Percentiles rank a stretch among this genome's conserved stretches.
phyloP scores from a whole-genome alignment of 2,797 vertebrate species.

The Carduelis carduelis region DNA sequence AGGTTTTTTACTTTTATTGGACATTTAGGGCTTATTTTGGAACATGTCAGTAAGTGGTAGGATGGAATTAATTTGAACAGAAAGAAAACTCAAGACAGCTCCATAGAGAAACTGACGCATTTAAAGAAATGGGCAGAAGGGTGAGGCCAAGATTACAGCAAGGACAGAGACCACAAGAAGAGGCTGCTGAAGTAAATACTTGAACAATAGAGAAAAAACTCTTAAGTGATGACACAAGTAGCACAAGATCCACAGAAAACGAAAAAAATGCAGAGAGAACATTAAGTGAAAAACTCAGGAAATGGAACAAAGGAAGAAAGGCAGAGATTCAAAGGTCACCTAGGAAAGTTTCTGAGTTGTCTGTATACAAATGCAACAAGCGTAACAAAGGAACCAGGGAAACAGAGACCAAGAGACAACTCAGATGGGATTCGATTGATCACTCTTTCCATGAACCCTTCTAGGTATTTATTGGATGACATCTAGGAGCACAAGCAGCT shows the following conservation, averaged over 20 bases:
- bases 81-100: background rate
- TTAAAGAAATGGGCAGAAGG: slow-evolving; percentile 29
- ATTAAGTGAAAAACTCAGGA: slow-evolving; percentile 58
- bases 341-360: slow-evolving; percentile 56
- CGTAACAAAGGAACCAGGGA: background rate
- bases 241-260: background rate
- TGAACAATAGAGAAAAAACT: slow-evolving; percentile 27
- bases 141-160: background rate
- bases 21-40: slow-evolving; percentile 52
- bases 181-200: slow-evolving; percentile 37
- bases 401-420: slow-evolving; percentile 16
- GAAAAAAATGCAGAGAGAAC: slow-evolving; percentile 31
- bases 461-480: background rate
- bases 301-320: slow-evolving; percentile 61
- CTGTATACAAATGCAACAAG: slow-evolving; percentile 61
- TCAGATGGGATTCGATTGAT: slow-evolving; percentile 10
- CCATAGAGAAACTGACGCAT: background rate
- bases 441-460: background rate
- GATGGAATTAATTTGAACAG: slow-evolving; percentile 55
- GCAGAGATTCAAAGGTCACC: slow-evolving; percentile 57
- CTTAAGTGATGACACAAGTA: slow-evolving; percentile 27
- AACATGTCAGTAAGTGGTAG: slow-evolving; percentile 27
- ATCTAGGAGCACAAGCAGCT: background rate
- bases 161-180: background rate
- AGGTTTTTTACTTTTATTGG: slow-evolving; percentile 46